Conservation (phyloP, 1,140 invertebrate species). For the Scaptomyza pallida region DNA sequence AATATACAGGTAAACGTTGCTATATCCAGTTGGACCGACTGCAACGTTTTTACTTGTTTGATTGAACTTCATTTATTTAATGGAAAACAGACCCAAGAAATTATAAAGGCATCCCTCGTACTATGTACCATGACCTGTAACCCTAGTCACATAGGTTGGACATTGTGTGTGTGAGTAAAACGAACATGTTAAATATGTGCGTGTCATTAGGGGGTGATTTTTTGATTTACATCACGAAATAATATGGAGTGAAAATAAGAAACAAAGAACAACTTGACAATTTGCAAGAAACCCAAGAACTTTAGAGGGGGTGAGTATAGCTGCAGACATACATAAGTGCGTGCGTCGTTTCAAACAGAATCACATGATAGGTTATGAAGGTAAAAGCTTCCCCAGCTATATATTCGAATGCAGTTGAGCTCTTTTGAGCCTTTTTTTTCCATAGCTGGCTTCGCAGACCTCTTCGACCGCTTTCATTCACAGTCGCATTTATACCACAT, state of each 20-base stretch:
- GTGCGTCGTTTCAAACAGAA: slow-evolving; percentile 23
- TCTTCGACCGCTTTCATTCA: too few species aligned
- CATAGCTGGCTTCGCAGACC: too few species aligned
- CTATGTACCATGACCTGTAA: slow-evolving; percentile 12
- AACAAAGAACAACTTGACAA: slow-evolving; percentile 44
- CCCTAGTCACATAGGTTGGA: slow-evolving; percentile 24
- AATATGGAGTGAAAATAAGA: slow-evolving; percentile 27
- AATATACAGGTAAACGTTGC: too few species aligned
- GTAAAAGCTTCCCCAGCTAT: too few species aligned
- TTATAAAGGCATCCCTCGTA: not conserved
- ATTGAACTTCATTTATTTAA: too few species aligned
- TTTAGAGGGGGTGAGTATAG: not conserved
- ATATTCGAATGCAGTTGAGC: too few species aligned
- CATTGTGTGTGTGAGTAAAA: slow-evolving; percentile 18
- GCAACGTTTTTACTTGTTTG: too few species aligned
- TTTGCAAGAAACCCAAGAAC: slow-evolving; percentile 36
- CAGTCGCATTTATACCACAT: too few species aligned
- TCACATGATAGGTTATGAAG: not conserved
- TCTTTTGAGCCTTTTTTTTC: too few species aligned
- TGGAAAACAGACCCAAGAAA: not conserved
- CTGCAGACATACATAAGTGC: slow-evolving; percentile 40
- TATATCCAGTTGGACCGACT: too few species aligned
- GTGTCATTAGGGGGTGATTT: slow-evolving; percentile 59
- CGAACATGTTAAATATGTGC: slow-evolving; percentile 53
- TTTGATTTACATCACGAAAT: slow-evolving; percentile 46